A percentile compares a stretch with the other conserved stretches of the same genome.
Conservation (phyloP, 2,888 invertebrate species). For the Ormyrus pomaceus region DNA sequence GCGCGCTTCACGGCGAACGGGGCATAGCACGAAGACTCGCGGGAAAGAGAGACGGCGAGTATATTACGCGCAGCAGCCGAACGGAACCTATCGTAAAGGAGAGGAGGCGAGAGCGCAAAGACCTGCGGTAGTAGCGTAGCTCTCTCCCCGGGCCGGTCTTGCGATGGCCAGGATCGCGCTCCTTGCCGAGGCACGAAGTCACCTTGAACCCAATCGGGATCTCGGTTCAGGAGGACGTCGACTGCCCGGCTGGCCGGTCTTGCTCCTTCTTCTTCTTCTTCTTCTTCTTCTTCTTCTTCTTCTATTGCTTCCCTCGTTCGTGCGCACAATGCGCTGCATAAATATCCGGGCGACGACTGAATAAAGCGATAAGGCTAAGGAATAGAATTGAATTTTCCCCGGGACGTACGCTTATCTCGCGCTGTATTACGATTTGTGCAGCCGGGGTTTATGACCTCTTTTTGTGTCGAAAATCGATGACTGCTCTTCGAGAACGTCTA, state of each 20-base stretch:
- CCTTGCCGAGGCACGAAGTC: slow-evolving; percentile 65
- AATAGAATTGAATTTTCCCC: slow-evolving; percentile 45
- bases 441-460: slow-evolving; percentile 11
- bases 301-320: slow-evolving; percentile 9
- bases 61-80: slow-evolving; percentile 53
- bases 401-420: slow-evolving; percentile 26
- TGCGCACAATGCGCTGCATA: slow-evolving; percentile 44
- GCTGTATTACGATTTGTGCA: slow-evolving; percentile 22
- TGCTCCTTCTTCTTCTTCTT: slow-evolving; percentile 30
- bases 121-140: slow-evolving; percentile 27
- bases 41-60: slow-evolving; percentile 37
- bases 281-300: slow-evolving; percentile 37
- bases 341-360: slow-evolving; percentile 53
- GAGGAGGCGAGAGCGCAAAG: slow-evolving; percentile 42
- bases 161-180: slow-evolving; percentile 50
- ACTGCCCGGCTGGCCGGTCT: slow-evolving; percentile 40
- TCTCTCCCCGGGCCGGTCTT: background rate
- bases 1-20: slow-evolving; percentile 19
- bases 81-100: slow-evolving; percentile 57
- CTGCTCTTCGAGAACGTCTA: background rate
- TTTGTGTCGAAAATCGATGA: slow-evolving; percentile 30
- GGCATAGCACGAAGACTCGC: background rate
- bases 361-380: slow-evolving; percentile 51
- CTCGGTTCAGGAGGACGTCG: slow-evolving; percentile 60
- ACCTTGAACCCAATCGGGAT: slow-evolving; percentile 67